Conservation (phyloP, 2,888 invertebrate genomes). For the Drosophila cognata region DNA sequence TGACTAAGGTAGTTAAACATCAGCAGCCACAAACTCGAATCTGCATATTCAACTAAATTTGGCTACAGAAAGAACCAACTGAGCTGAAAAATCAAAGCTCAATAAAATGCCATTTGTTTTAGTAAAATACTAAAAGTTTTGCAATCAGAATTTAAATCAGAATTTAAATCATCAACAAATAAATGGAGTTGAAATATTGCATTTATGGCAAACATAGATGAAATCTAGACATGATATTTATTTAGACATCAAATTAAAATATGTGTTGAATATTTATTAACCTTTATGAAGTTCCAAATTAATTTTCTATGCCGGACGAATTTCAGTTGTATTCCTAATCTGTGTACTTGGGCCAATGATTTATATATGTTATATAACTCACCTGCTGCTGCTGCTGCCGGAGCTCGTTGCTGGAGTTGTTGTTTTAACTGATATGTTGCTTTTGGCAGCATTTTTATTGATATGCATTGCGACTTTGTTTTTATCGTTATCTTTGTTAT, state of each 20-base stretch:
- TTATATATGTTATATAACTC: conserved; percentile 2
- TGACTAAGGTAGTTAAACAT: not conserved
- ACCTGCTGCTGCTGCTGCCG: conserved; percentile 41
- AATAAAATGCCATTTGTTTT: not conserved
- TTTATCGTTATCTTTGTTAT: conserved; percentile 26
- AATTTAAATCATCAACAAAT: not conserved
- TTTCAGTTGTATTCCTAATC: not conserved
- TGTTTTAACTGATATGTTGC: conserved; percentile 54
- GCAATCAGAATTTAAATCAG: not conserved
- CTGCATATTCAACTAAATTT: not conserved
- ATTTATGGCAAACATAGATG: not conserved
- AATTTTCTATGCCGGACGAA: not conserved
- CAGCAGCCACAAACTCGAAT: not conserved
- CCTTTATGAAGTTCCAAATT: not conserved
- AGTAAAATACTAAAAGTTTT: not conserved
- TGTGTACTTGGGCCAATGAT: not conserved
- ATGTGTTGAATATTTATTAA: not conserved
- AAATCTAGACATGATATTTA: not conserved
- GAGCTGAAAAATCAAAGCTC: not conserved
- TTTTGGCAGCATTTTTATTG: conserved; percentile 48
- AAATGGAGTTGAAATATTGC: not conserved
- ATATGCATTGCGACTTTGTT: conserved; percentile 59
- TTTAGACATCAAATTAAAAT: not conserved
- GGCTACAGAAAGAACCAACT: not conserved
- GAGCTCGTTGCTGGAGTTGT: conserved; percentile 33